These are phyloP conservation scores for Matsumurasca onukii DNA, from an alignment of 1,140 invertebrate species.

Conservation along the genomic window DNA sequence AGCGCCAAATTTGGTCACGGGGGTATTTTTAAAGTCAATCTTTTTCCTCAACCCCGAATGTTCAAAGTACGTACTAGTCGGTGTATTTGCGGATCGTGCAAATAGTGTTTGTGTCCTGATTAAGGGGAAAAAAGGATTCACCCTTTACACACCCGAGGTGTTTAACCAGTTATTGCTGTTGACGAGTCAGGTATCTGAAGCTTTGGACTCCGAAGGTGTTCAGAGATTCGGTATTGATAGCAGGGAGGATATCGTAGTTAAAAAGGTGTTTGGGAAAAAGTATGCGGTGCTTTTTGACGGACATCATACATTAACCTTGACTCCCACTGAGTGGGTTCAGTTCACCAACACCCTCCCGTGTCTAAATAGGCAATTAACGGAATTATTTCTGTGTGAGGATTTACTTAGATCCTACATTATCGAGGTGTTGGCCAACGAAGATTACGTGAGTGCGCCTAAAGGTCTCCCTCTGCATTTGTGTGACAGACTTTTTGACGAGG, in stretches of 20 bases:
- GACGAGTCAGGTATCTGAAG: background rate
- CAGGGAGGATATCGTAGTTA: background rate
- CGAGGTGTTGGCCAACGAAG: no score
- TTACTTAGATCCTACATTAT: no score
- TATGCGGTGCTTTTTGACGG: background rate
- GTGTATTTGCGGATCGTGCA: background rate
- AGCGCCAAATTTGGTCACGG: background rate
- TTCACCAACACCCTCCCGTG: no score
- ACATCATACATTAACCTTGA: background rate
- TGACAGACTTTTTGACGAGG: no score
- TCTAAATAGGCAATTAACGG: no score
- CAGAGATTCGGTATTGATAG: background rate
- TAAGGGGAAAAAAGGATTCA: background rate
- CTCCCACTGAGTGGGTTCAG: background rate
- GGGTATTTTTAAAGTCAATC: conserved; percentile 2
- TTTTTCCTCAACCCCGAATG: background rate
- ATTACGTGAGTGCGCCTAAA: no score
- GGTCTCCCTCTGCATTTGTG: no score
- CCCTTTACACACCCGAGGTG: background rate
- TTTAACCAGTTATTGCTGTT: background rate
- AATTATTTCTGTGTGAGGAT: no score
- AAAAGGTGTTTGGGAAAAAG: no score
- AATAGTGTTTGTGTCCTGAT: background rate
- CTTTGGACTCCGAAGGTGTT: background rate
- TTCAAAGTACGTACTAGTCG: background rate